Base-by-base conservation (phyloP, 2,113 vertebrate genomes). In the Oreochromis aureus region DNA sequence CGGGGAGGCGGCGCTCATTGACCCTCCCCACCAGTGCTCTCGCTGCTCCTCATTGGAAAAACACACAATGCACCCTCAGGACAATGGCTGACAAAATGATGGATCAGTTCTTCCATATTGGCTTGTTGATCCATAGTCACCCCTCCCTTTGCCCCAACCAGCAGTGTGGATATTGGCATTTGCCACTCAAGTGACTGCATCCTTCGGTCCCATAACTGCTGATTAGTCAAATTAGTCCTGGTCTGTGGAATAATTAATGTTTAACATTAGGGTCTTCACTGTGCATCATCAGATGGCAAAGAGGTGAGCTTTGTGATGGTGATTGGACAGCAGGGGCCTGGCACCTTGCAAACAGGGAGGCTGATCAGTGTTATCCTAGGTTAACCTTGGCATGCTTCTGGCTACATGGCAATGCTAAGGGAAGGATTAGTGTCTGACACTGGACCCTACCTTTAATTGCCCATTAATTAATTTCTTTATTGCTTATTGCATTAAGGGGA, bases 111-210 rank as follows among this genome's bases (percentile, higher is more conserved):
- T 95, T 96, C 94, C 91, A 90, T 96, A 97, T 97, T 96, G 97
- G 96, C 96, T 96, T 97, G 96, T 96, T 98, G 97, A 98, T 97
- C 96, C 97, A 97, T 96, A 96, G 95, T 90, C 95, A 84, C 89
- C 91, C 89, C 82, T 30, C 58, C 89, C 61, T 61, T 79, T 83
- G 71, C 80, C 80, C 85, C 81, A 19, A n/a, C 86, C 19, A 59
- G 61, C 81, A 86, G 92, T 96, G 95, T 95, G 95, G 93, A 95
- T 98, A 98, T 98, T 98, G 98, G 96, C 98, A 97, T 98, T 98
- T 98, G 97, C 97, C 98, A 97, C 96, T 98, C 97, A 98, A 95
- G 90, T 90, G 84, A 91, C 85, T 87, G 91, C 94, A 88, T 94
- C 95, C 94, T 93, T 81, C 90, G 95, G 96, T 95, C 94, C 96